Percentiles rank a stretch among this genome's conserved stretches.
Conservation (phyloP, 2,113 vertebrate genomes). For the Leucopternis melanops region DNA sequence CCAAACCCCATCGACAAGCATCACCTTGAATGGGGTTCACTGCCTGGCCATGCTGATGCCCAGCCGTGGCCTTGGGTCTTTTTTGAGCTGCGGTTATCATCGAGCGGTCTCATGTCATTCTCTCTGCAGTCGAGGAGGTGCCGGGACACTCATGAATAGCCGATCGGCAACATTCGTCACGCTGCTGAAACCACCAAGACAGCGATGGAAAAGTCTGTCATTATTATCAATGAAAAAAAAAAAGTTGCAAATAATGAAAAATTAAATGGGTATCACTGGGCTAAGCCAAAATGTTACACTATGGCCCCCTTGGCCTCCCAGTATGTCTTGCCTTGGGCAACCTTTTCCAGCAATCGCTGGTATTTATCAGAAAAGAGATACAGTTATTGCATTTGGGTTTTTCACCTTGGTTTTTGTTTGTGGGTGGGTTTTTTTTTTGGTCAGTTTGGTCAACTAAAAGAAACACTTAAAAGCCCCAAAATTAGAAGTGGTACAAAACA, state of each 20-base stretch:
- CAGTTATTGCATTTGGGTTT: constrained; percentile 35
- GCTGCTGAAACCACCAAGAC: neutral
- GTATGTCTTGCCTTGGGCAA: neutral
- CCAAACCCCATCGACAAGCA: neutral
- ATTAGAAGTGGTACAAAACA: constrained; percentile 19
- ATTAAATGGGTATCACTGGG: neutral
- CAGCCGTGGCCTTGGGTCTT: neutral
- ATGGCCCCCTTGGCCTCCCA: neutral
- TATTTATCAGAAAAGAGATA: constrained; percentile 54
- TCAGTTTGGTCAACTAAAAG: constrained; percentile 34
- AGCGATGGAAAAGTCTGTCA: neutral
- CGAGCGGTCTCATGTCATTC: neutral
- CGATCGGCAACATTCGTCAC: neutral
- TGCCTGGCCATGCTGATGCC: neutral
- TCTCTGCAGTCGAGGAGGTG: neutral
- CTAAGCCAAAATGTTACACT: neutral
- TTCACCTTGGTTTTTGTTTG: neutral
- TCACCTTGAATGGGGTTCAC: rapidly evolving
- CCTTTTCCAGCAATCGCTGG: neutral
- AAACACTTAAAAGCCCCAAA: neutral
- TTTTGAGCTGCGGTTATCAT: neutral
- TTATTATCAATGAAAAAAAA: neutral
- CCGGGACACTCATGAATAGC: neutral
- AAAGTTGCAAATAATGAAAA: neutral
- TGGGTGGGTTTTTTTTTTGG: neutral